phyloP scores from a whole-genome alignment of 2,797 vertebrate species.

The Acanthurus leucopareius region DNA sequence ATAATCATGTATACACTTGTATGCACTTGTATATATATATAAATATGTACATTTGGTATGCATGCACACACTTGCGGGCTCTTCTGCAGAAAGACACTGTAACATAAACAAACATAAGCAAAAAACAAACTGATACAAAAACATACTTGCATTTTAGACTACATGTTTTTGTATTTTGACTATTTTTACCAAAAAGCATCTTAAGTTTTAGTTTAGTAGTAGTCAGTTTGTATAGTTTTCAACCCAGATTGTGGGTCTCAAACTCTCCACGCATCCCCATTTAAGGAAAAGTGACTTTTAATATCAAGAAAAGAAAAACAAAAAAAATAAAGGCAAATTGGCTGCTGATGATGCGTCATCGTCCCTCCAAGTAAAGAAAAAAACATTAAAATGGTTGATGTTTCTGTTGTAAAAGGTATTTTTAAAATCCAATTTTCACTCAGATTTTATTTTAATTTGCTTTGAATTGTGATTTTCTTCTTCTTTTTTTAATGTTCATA shows the following conservation, averaged over 20 bases:
- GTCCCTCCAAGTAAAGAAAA: constrained; percentile 5
- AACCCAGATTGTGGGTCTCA: neutral
- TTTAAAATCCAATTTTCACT: constrained; percentile 34
- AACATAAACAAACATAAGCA: neutral
- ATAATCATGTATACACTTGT: neutral
- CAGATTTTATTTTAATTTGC: constrained; percentile 17
- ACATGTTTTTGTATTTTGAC: constrained; percentile 4
- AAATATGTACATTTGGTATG: too few relatives aligned
- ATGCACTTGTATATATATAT: neutral
- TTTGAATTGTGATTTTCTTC: constrained; percentile 22
- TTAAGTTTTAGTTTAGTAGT: neutral
- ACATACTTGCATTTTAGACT: neutral
- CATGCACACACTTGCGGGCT: too few relatives aligned
- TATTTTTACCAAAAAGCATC: neutral
- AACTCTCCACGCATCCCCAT: neutral
- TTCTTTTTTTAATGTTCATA: constrained; percentile 11
- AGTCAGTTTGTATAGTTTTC: constrained; percentile 11
- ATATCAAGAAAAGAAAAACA: constrained; percentile 14
- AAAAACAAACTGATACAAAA: neutral
- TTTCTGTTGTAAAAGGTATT: constrained; percentile 30
- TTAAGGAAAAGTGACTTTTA: constrained; percentile 13
- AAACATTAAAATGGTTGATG: constrained; percentile 12
- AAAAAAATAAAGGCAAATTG: constrained; percentile 39
- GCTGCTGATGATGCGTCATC: constrained; percentile 49
- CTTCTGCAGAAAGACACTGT: neutral